Conservation (phyloP, 2,888 invertebrate species). For the Seira ritae region DNA sequence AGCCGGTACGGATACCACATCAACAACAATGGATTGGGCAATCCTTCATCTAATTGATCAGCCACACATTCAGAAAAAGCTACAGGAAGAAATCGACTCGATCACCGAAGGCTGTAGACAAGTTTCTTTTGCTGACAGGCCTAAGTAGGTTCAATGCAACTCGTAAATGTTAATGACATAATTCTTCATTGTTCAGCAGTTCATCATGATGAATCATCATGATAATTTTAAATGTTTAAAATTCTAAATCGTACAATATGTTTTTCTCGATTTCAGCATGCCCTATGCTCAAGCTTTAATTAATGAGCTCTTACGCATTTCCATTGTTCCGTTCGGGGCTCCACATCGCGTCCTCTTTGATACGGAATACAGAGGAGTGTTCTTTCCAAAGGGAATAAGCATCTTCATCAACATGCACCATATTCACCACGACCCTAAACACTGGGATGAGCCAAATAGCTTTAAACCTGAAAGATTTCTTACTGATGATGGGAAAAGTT, state of each 20-base stretch:
- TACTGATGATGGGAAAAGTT: slow-evolving; percentile 5
- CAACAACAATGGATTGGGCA: slow-evolving; percentile 44
- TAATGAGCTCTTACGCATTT: slow-evolving; percentile 34
- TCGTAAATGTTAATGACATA: not conserved
- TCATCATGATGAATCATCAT: not conserved
- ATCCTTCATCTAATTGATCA: slow-evolving; percentile 34
- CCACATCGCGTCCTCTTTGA: slow-evolving; percentile 36
- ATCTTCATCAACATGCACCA: slow-evolving; percentile 33
- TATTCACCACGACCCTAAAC: slow-evolving; percentile 40
- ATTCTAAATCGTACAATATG: not conserved
- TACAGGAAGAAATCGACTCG: slow-evolving; percentile 41
- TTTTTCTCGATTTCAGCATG: slow-evolving; percentile 18
- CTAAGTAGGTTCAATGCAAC: slow-evolving; percentile 21
- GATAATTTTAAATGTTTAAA: not conserved
- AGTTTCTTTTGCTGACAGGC: slow-evolving; percentile 37
- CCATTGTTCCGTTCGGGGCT: slow-evolving; percentile 30
- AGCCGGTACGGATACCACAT: slow-evolving; percentile 47
- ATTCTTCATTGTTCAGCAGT: not conserved
- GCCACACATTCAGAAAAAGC: slow-evolving; percentile 42
- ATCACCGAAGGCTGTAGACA: slow-evolving; percentile 34
- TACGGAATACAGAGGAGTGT: slow-evolving; percentile 21
- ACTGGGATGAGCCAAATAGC: slow-evolving; percentile 34
- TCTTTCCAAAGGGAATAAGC: slow-evolving; percentile 19
- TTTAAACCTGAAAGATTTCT: slow-evolving; percentile 41
- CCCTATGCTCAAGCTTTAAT: slow-evolving; percentile 42